These are phyloP conservation scores for Asarcornis scutulata DNA, from an alignment of 2,113 vertebrate species.

Conservation along the genomic window DNA sequence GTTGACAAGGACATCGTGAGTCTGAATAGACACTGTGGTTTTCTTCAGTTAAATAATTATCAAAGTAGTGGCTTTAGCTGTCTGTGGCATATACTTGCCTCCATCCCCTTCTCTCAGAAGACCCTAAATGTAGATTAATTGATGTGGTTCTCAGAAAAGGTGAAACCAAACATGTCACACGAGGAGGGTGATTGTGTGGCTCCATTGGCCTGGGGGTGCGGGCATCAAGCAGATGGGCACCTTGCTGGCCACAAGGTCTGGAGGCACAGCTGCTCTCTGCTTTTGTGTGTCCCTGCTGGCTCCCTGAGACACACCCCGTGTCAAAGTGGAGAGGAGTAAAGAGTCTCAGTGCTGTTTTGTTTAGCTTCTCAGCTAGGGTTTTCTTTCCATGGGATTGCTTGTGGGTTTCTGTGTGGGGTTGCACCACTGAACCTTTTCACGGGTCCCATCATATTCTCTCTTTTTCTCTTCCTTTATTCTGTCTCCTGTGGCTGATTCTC, in stretches of 20 bases:
- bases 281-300: neutral
- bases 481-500: neutral
- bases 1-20: neutral
- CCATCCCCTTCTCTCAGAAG: neutral
- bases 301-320: too few relatives aligned
- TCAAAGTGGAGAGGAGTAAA: neutral
- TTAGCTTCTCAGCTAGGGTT: neutral
- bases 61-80: neutral
- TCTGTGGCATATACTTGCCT: neutral
- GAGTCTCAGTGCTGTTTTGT: neutral
- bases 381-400: neutral
- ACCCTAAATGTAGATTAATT: neutral
- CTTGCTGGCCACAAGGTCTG: neutral
- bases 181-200: accelerated
- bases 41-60: neutral
- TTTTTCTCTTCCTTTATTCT: neutral
- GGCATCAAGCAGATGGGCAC: neutral
- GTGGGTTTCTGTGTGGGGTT: too few relatives aligned
- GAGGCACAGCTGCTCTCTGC: neutral
- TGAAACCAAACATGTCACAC: neutral
- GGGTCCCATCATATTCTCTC: too few relatives aligned
- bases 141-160: neutral
- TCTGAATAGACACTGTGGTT: neutral
- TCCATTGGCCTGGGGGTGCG: accelerated
- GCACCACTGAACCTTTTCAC: too few relatives aligned